Evolutionary conservation across 2,888 invertebrate species (phyloP).

Genomic region (Cantharis flavilabris): DNA sequence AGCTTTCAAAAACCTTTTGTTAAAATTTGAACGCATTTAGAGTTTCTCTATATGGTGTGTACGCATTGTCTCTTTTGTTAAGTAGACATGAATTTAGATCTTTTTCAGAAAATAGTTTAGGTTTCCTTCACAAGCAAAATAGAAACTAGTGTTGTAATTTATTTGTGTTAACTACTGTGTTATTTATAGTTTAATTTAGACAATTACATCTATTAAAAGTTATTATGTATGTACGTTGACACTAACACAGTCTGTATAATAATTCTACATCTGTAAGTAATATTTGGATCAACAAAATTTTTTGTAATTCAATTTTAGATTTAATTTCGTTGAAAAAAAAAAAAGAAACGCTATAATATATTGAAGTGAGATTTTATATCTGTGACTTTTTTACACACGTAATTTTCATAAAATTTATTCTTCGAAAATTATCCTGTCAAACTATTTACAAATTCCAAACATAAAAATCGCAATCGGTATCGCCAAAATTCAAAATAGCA

Average conservation of each 20-base stretch:
- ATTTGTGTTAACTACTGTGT: not conserved
- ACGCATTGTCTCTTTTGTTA: not conserved
- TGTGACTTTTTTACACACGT: too few species aligned
- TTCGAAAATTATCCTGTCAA: too few species aligned
- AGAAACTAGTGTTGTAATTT: not conserved
- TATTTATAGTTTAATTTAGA: not conserved
- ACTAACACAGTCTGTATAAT: not conserved
- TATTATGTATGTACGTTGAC: not conserved
- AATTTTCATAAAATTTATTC: too few species aligned
- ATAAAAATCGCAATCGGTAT: too few species aligned
- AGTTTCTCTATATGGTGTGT: not conserved
- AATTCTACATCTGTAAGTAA: not conserved
- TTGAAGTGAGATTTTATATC: too few species aligned
- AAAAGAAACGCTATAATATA: not conserved
- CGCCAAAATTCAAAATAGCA: too few species aligned
- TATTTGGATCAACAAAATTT: not conserved
- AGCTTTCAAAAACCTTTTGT: constrained; percentile 7
- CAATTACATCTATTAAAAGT: not conserved
- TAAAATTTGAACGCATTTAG: constrained; percentile 7
- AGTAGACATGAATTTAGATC: not conserved
- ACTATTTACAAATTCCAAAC: too few species aligned
- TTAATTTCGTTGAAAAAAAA: not conserved
- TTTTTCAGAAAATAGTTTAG: not conserved
- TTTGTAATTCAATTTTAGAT: not conserved
- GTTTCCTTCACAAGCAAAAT: not conserved